Base-by-base conservation (phyloP, 2,113 vertebrate genomes). In the Poecile atricapillus region DNA sequence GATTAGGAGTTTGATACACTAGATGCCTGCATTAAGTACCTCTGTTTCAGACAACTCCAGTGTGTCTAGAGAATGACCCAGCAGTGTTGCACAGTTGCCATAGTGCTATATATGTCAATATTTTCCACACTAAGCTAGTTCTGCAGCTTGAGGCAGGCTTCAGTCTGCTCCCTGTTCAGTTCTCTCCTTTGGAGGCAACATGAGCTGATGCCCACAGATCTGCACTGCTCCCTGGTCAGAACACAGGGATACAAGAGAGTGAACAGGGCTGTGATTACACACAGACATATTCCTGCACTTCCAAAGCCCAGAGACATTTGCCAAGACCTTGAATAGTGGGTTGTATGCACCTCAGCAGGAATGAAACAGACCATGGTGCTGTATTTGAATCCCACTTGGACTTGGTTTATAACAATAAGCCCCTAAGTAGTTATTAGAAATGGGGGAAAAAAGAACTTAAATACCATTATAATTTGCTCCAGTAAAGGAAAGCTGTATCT, bases 1-100 rank as follows among this genome's bases (percentile, higher is more conserved):
- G 22, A 49, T 59, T 19, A 70, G 11, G 7, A 15, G 3, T 67
- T 49, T 81, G 12, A 10, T 47, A 47, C 24, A 33, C 18, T 30
- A 28, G 46, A 37, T 0, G 0, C 3, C 10, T 60, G 10, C 27
- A 10, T 46, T 31, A 39, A 11, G 4, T 65, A 44, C 16, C 12
- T 13, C 2, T 1, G 18, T 4, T 71, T 25, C 49, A 89, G 15
- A 47, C 9, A 30, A 12, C 25, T 12, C 10, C 18, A 6, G 7
- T 15, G 19, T 21, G 14, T 49, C 50, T 46, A 52, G 16, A n/a
- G 19, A 64, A 56, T 27, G 27, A 87, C 23, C 24, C 24, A 35
- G 15, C 9, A 74, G 15, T 5, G 2, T 27, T 81, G 33, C 33
- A 56, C 15, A 2, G 9, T 28, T 68, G 23, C 15, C 6, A 11